Evolutionary conservation across 2,797 vertebrate genomes (phyloP).

Genomic region (Geotrypetes seraphini): DNA sequence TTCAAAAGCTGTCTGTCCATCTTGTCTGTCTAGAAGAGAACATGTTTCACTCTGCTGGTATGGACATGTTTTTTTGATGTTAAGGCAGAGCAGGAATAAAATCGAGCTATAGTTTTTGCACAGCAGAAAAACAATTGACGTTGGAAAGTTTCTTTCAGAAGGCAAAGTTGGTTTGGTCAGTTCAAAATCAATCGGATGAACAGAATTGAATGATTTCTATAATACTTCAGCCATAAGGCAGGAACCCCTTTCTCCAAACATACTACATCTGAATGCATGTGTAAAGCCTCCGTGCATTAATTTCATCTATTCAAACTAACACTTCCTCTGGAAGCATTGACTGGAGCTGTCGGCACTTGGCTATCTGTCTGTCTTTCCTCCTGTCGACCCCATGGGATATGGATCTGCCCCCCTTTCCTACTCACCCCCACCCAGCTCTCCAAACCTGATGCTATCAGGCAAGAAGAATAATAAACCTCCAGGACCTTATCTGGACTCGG

Average conservation of each 20-base stretch:
- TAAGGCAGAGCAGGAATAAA: constrained; percentile 8
- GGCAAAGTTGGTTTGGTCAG: constrained; percentile 44
- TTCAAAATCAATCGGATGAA: constrained; percentile 45
- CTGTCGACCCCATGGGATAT: constrained; percentile 31
- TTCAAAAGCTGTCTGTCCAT: too few species aligned
- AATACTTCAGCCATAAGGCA: constrained; percentile 49
- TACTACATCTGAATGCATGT: constrained; percentile 60
- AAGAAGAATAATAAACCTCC: constrained; percentile 77
- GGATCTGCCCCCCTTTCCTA: constrained; percentile 47
- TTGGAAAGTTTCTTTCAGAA: constrained; percentile 53
- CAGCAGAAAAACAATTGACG: constrained; percentile 38
- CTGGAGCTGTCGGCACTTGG: constrained; percentile 63
- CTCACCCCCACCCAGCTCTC: constrained; percentile 31
- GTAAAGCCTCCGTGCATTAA: constrained; percentile 44
- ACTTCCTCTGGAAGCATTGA: constrained; percentile 68
- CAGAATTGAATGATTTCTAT: constrained; percentile 38
- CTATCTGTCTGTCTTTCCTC: constrained; percentile 54
- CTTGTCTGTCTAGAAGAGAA: too few species aligned
- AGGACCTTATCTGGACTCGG: constrained; percentile 83
- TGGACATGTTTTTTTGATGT: too few species aligned
- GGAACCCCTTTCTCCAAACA: constrained; percentile 37
- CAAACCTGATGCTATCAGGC: constrained; percentile 67
- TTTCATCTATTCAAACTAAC: constrained; percentile 52
- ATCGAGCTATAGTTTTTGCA: constrained; percentile 21
- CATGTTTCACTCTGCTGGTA: too few species aligned